Base-by-base conservation (phyloP, 2,888 invertebrate species). In the Desoria tigrina region DNA sequence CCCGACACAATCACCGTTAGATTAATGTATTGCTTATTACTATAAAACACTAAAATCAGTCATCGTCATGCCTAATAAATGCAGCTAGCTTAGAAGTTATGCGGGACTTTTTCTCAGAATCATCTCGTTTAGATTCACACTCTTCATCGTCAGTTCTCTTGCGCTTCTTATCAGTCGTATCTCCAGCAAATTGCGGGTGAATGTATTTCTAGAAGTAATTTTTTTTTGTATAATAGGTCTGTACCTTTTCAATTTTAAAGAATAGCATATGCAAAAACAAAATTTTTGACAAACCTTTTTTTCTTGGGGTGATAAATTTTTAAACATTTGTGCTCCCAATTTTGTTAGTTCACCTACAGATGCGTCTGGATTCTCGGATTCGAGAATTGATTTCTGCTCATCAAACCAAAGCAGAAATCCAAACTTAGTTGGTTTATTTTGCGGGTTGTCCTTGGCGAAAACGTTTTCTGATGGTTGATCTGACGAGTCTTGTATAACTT, bases 351-450 rank as follows among this genome's bases (percentile, higher is more conserved):
- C 86, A 0, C 82, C 79, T 0, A 83, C 79, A 3, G 81, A 81
- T 14, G 84, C 76, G 11, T 84, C 84, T 0, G 86, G 84, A 76
- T 84, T 81, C 74, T 86, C 83, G 51, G 80, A 80, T 75, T 85
- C 83, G n/a, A 88, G 77, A 14, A 78, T 74, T 2, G 81, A 74
- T 77, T 85, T 86, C 77, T 86, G 85, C 65, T 84, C 82, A 1
- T 82, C 80, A 71, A 84, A 86, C 87, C 87, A 88, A 37, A 82
- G 81, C 24, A 84, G 79, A 76, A 87, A 87, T 2, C 66, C 66
- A n/a, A n/a, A n/a, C n/a, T n/a, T n/a, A n/a, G n/a, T n/a, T n/a
- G n/a, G n/a, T n/a, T n/a, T n/a, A n/a, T n/a, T n/a, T n/a, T 45
- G 45, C 21, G n/a, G 21, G 50, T 42, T 61, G 49, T 59, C 61